Evolutionary conservation across 2,797 vertebrate genomes (phyloP), one percentile per base, ranked within the genome.

Genomic region (Lagodon rhomboides): DNA sequence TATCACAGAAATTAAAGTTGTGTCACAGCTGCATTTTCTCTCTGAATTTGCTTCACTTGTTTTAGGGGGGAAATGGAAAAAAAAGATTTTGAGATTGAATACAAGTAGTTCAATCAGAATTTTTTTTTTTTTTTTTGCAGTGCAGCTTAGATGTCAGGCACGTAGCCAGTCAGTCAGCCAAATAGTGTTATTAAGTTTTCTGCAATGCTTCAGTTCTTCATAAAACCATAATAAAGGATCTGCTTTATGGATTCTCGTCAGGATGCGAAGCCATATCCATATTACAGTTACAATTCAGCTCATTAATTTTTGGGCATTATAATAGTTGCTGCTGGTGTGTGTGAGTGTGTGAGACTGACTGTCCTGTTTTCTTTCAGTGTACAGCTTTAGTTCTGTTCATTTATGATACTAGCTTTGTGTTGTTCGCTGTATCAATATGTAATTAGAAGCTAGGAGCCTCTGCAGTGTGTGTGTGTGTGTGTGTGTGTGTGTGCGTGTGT

Each of bases 401-500:
- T 85, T 86, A 46, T 85, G 80, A 78, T 85, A 73, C 46, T 27
- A 69, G 73, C 83, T 75, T 87, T 82, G 73, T 88, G 75, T 69
- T 87, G 76, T 77, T 87, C 86, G 77, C 82, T 84, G 73, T 91
- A 90, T 90, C 88, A 92, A 89, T 87, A 85, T 92, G 82, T 92
- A 91, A 90, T 91, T 89, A 89, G 77, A 90, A 86, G 47, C 77
- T 58, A 84, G 78, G 49, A 89, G 63, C 67, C 74, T 51, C 85
- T 79, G 83, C 84, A 87, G 76, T 87, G 85, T 85, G 18, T 27
- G 41, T 67, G 73, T 73, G 77, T 75, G 34, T 44, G 68, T 77
- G 68, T 62, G 60, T 27, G 65, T 77, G 59, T 55, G 73, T 73
- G 47, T 60, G 71, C 59, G 68, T 55, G 46, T 44, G 25, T 69